Percentiles rank a stretch among this genome's conserved stretches.
phyloP scores from a whole-genome alignment of 2,113 vertebrate genomes.

The Gasterosteus nipponicus region DNA sequence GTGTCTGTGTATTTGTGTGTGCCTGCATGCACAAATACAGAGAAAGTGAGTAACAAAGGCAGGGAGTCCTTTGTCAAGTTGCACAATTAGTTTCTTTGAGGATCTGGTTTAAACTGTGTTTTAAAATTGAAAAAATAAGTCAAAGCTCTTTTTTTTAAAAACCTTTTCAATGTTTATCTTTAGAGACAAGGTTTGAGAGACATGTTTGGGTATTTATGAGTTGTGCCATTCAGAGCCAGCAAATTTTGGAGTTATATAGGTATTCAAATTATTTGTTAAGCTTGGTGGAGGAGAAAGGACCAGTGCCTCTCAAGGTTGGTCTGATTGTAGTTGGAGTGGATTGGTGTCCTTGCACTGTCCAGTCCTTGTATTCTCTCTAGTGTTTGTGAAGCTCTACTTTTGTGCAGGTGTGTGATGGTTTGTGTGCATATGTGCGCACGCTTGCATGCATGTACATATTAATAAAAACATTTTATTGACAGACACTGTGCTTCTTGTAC shows the following conservation, averaged over 20 bases:
- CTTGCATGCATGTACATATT: slow-evolving; percentile 55
- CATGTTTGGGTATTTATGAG: slow-evolving; percentile 68
- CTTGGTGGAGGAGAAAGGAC: slow-evolving; percentile 66
- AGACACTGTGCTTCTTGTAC: slow-evolving; percentile 45
- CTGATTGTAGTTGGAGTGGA: slow-evolving; percentile 71
- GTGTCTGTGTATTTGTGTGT: background rate
- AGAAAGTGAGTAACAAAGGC: slow-evolving; percentile 31
- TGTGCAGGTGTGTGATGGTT: background rate
- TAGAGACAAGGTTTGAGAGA: slow-evolving; percentile 55
- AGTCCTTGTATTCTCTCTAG: slow-evolving; percentile 68
- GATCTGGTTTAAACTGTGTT: slow-evolving; percentile 30
- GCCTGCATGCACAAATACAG: background rate
- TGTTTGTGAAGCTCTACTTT: slow-evolving; percentile 58
- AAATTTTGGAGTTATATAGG: slow-evolving; percentile 61
- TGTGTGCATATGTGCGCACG: slow-evolving; percentile 22
- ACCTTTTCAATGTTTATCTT: slow-evolving; percentile 62
- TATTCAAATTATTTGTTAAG: slow-evolving; percentile 75
- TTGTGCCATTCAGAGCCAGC: slow-evolving; percentile 63
- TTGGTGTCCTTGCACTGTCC: slow-evolving; percentile 76
- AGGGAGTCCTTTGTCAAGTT: slow-evolving; percentile 36
- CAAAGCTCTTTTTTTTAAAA: slow-evolving; percentile 6
- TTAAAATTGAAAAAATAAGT: slow-evolving; percentile 37
- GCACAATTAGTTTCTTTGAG: slow-evolving; percentile 24
- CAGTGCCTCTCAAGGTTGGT: slow-evolving; percentile 73
- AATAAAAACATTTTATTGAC: slow-evolving; percentile 56